Evolutionary conservation across 2,888 invertebrate species (phyloP).

Genomic region (Pristionchus arcanus): DNA sequence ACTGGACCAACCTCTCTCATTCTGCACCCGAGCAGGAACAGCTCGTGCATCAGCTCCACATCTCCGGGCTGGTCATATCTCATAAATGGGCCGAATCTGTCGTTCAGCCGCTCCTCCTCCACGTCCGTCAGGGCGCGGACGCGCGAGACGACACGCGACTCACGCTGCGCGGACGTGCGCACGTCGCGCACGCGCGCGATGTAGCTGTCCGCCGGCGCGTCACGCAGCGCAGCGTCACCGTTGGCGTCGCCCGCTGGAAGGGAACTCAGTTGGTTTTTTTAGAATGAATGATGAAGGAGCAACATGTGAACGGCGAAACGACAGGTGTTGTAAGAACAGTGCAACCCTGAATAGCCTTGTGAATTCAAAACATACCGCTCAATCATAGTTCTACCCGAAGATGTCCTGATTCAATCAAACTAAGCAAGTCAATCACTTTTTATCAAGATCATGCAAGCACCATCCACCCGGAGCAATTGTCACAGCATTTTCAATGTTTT

Average conservation of each 20-base stretch:
- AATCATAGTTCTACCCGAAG: too few species aligned
- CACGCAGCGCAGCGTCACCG: not conserved
- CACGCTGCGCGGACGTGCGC: conserved; percentile 5
- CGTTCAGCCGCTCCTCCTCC: not conserved
- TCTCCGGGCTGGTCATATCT: not conserved
- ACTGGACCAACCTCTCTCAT: not conserved
- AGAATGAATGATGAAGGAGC: not conserved
- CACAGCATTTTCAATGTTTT: too few species aligned
- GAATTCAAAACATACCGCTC: too few species aligned
- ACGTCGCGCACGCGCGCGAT: not conserved
- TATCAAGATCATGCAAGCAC: too few species aligned
- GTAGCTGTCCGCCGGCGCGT: not conserved
- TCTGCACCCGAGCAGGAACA: not conserved
- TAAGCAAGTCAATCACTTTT: too few species aligned
- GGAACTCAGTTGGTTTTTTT: not conserved
- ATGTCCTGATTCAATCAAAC: too few species aligned
- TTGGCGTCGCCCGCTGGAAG: not conserved
- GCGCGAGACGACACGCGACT: not conserved
- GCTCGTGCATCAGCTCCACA: not conserved
- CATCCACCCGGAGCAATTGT: too few species aligned
- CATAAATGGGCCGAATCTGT: not conserved
- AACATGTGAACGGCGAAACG: not conserved
- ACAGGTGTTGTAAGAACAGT: not conserved
- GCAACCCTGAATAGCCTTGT: too few species aligned
- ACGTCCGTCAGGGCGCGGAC: not conserved